phyloP scores from a whole-genome alignment of 2,797 vertebrate genomes.

The Silurus lanzhouensis region DNA sequence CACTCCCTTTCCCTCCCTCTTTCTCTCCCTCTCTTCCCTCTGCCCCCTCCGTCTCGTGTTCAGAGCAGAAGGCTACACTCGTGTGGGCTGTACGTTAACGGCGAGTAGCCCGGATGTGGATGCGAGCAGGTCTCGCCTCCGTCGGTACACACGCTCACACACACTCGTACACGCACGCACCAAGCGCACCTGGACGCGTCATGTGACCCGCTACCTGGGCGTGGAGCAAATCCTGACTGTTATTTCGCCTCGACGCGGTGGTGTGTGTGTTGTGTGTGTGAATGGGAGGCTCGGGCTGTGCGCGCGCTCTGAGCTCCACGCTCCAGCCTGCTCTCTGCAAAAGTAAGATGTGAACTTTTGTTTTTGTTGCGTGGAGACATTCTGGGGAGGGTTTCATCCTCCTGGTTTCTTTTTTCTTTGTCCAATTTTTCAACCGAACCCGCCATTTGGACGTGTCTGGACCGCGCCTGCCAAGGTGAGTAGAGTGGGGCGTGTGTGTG shows the following conservation, averaged over 20 bases:
- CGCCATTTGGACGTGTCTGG: slow-evolving; percentile 50
- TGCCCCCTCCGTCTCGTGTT: slow-evolving; percentile 40
- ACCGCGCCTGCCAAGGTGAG: slow-evolving; percentile 72
- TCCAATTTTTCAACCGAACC: slow-evolving; percentile 21
- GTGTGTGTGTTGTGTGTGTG: background rate
- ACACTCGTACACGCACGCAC: background rate
- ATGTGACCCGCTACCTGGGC: slow-evolving; percentile 82
- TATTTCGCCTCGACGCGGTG: slow-evolving; percentile 37
- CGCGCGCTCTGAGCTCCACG: background rate
- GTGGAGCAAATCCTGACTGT: slow-evolving; percentile 71
- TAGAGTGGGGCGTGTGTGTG: slow-evolving; percentile 64
- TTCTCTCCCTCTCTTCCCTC: slow-evolving; percentile 3
- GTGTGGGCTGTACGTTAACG: slow-evolving; percentile 10
- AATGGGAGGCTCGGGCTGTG: background rate
- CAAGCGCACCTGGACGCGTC: slow-evolving; percentile 76
- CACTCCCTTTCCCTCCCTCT: background rate
- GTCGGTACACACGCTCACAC: slow-evolving; percentile 7
- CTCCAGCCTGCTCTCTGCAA: background rate
- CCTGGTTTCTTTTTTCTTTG: background rate
- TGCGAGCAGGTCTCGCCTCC: slow-evolving; percentile 67
- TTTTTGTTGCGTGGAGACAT: background rate
- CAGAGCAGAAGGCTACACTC: slow-evolving; percentile 27
- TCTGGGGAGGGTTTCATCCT: slow-evolving; percentile 42
- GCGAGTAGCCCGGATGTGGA: slow-evolving; percentile 58
- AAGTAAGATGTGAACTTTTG: slow-evolving; percentile 57